These are phyloP conservation scores for Tinamus major DNA, from an alignment of 2,797 vertebrate genomes.

Conservation along the genomic window DNA sequence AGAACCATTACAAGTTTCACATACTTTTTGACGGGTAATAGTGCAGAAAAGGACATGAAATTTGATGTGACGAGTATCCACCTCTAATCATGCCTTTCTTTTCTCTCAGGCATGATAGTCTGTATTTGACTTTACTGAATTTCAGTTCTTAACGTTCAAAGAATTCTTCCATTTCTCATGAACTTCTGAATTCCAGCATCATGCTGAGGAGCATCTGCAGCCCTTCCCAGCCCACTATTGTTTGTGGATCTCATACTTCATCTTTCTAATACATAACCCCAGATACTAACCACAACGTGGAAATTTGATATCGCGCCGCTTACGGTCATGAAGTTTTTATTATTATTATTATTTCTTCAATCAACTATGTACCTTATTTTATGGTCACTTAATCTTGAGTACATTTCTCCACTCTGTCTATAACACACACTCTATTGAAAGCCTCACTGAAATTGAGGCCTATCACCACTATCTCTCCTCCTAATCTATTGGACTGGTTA, in stretches of 20 bases:
- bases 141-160: neutral
- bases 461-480: neutral
- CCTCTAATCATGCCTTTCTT: neutral
- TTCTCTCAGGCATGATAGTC: neutral
- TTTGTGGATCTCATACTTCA: neutral
- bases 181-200: neutral
- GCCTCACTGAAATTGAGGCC: neutral
- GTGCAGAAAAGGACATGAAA: neutral
- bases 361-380: accelerated
- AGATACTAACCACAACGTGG: neutral
- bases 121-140: neutral
- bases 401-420: neutral
- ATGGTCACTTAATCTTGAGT: neutral
- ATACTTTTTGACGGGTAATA: neutral
- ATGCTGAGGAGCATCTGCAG: neutral
- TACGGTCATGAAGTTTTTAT: neutral
- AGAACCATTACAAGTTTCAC: neutral
- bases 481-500: neutral
- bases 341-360: too few species aligned
- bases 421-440: neutral
- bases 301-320: neutral
- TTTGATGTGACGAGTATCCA: neutral
- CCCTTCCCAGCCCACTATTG: neutral
- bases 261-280: neutral
- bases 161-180: neutral